Evolutionary conservation across 2,797 vertebrate species (phyloP), one percentile per base, ranked within the genome.

Genomic region (Cyclopterus lumpus): DNA sequence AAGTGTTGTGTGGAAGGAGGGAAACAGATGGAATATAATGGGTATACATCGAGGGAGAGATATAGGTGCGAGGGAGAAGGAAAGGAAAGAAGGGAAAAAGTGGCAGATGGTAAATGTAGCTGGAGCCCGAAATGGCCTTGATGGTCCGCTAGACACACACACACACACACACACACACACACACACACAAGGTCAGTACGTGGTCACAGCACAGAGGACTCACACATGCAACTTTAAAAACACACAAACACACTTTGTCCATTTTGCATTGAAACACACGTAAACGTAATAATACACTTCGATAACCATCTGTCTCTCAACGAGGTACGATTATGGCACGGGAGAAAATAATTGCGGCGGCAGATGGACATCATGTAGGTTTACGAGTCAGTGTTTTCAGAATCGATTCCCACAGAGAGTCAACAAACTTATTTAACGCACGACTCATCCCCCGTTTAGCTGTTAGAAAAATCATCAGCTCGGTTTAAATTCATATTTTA

Each of bases 61-160:
- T 8, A 16, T 36, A 72, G 46, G 65, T 67, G n/a, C n/a, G 26
- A 28, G 49, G 49, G 46, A 24, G 34, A 36, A 69, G 53, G 38
- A 49, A 40, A 58, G 26, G 38, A 36, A 14, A 54, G 40, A 60
- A 63, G 18, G 26, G n/a, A n/a, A 26, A 59, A 59, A 9, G 51
- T 49, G 32, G 71, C 76, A 85, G 81, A 85, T 84, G 84, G 79
- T 48, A 46, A 77, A 82, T 59, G 54, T 60, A 72, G 48, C 40
- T 61, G 48, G 18, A 36, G 36, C 58, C 59, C 59, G 66, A n/a
- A 77, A 77, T 67, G 44, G 54, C 32, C 36, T 73, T 22, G 62
- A 69, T 67, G 82, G 67, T 61, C 44, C 4, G 20, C 53, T 71
- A 53, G 51, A 71, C 53, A 61, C 36, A 70, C 81, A 64, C 7